phyloP scores from a whole-genome alignment of 2,113 vertebrate genomes.

The Leptosomus discolor region DNA sequence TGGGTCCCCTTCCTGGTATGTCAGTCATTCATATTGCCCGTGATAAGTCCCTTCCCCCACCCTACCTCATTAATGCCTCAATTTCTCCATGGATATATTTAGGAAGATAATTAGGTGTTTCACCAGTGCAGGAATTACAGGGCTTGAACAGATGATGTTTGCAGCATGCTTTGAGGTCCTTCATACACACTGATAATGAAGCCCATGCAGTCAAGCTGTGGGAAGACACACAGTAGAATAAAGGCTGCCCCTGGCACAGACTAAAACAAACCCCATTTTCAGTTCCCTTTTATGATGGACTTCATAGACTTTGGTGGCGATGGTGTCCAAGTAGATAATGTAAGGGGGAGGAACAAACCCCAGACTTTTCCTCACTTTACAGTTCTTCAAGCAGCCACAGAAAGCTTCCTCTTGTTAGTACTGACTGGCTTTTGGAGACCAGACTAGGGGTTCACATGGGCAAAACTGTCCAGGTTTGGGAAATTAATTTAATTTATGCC shows the following conservation, averaged over 20 bases:
- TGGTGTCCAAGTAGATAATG: background rate
- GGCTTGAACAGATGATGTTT: constrained; percentile 17
- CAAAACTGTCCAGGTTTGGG: background rate
- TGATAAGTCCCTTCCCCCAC: background rate
- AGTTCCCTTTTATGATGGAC: constrained; percentile 10
- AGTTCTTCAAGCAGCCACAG: background rate
- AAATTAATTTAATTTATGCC: background rate
- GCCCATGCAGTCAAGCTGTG: constrained; percentile 12
- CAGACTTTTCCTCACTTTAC: background rate
- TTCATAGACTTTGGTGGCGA: constrained; percentile 16
- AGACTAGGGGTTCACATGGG: background rate
- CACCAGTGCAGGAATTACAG: constrained; percentile 10
- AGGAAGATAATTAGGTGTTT: constrained; percentile 46
- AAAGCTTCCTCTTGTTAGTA: background rate
- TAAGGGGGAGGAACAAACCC: background rate
- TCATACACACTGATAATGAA: constrained; percentile 46
- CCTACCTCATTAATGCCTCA: constrained; percentile 20
- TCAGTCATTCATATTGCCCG: background rate
- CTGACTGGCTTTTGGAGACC: background rate
- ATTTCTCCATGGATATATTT: background rate
- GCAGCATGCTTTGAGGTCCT: constrained; percentile 30
- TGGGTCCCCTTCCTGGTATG: background rate
- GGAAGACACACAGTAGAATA: background rate
- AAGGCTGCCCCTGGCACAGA: constrained; percentile 15
- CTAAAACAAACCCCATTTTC: constrained; percentile 34